Base-by-base conservation (phyloP, 2,888 invertebrate genomes). In the Eupsilia transversa region DNA sequence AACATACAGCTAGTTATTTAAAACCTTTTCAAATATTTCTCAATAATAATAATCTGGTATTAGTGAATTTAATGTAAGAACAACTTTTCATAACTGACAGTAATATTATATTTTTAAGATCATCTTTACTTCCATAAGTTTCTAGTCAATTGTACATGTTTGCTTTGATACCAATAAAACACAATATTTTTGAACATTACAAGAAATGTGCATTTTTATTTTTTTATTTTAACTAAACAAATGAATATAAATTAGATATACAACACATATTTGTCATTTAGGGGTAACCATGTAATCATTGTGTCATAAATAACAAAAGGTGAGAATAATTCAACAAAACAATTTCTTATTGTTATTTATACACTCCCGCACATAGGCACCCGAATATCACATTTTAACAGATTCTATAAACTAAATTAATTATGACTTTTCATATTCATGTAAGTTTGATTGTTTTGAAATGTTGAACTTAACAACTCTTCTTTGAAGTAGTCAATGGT, bases 401-500 rank as follows among this genome's bases (percentile, higher is more conserved):
- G 89, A 85, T 82, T 83, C 88, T 72, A 80, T 65, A 81, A 77
- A 79, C 61, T 79, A 67, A 78, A 80, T 79, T 91, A 93, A 84
- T 93, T 93, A 82, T 91, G 91, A 83, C 89, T 91, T 89, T 93
- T 95, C 61, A 92, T 90, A 82, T 96, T 93, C 91, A 96, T 95
- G 83, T 96, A 96, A 6, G 96, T 96, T 88, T 96, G 95, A 87
- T 96, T 96, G 80, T 96, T 96, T 77, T 92, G 91, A 88, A 95
- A 95, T 74, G 96, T 95, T 69, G 94, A 95, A 84, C 96, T 92
- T n/a, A 95, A 94, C 77, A 99, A 96, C 95, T 99, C 99, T 91
- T 98, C 98, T 82, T 97, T 97, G 94, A 99, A 99, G 94, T 99
- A 99, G 79, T 98, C 97, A 77, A 99, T 98, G 46, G 99, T 99